Conservation (phyloP, 30 jellyfish, hydroid and myxozoan genomes). For the Euphysa ruthae region DNA sequence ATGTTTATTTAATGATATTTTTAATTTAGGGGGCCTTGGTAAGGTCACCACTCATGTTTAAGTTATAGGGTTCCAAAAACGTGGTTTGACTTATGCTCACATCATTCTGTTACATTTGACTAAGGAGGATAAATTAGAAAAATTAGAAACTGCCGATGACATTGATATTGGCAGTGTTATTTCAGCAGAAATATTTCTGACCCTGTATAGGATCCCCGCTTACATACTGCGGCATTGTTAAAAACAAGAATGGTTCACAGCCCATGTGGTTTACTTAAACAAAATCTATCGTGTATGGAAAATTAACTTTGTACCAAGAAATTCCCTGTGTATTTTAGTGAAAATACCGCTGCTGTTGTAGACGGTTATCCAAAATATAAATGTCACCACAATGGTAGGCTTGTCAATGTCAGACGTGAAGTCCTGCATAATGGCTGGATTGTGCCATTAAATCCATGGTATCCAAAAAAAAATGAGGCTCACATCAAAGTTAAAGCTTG, state of each 20-base stretch:
- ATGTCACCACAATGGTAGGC: slow-evolving; percentile 31
- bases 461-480: slow-evolving; percentile 24
- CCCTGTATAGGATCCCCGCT: slow-evolving; percentile 31
- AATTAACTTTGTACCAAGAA: slow-evolving; percentile 49
- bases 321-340: slow-evolving; percentile 16
- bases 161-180: slow-evolving; percentile 61
- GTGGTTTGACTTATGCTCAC: slow-evolving; percentile 70
- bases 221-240: slow-evolving; percentile 24
- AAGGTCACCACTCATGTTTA: slow-evolving; percentile 24
- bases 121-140: slow-evolving; percentile 51
- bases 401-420: not conserved
- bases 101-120: slow-evolving; percentile 40
- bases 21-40: slow-evolving; percentile 26
- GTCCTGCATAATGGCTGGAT: slow-evolving; percentile 41
- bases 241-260: slow-evolving; percentile 61
- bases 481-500: slow-evolving; percentile 55
- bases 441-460: slow-evolving; percentile 44
- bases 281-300: slow-evolving; percentile 42
- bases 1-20: not conserved
- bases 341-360: slow-evolving; percentile 3
- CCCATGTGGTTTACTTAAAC: slow-evolving; percentile 56
- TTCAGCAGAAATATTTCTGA: slow-evolving; percentile 63
- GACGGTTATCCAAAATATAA: slow-evolving; percentile 73
- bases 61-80: slow-evolving; percentile 38
- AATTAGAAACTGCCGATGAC: slow-evolving; percentile 50